Evolutionary conservation across 35 echinoderm and acorn worm genomes (phyloP).

Genomic region (Hemicentrotus pulcherrimus): DNA sequence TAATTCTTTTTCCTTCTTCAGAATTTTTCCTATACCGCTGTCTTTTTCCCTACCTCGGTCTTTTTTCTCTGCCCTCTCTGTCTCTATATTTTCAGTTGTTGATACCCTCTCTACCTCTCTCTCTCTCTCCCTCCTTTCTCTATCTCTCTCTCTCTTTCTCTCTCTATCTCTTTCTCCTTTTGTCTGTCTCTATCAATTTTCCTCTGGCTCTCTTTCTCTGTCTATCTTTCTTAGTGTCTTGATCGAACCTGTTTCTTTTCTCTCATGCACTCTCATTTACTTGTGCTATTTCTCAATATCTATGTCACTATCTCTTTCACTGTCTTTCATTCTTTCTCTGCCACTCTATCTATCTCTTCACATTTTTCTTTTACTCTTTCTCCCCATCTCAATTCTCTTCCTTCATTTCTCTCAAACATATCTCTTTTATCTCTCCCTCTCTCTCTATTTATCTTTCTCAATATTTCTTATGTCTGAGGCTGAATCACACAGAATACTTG

Average conservation of each 20-base stretch:
- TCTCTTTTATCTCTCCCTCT: neutral
- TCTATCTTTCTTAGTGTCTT: too few relatives aligned
- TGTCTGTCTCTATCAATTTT: neutral
- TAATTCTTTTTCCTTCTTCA: neutral
- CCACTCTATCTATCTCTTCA: neutral
- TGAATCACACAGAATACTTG: constrained; percentile 10
- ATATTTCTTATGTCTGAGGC: neutral
- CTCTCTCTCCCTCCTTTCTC: neutral
- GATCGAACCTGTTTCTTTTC: too few relatives aligned
- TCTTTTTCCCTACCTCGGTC: neutral
- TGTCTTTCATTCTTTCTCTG: neutral
- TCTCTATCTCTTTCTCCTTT: neutral
- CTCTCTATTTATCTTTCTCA: neutral
- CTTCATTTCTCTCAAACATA: neutral
- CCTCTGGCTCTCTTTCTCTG: neutral
- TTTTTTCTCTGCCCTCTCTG: neutral
- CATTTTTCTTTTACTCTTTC: too few relatives aligned
- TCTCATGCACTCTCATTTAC: too few relatives aligned
- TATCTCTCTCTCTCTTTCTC: neutral
- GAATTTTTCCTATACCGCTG: neutral
- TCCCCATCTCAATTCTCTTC: neutral
- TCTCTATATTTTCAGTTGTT: neutral
- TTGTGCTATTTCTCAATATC: too few relatives aligned
- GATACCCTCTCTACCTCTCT: neutral
- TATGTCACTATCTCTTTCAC: neutral